These are phyloP conservation scores for Pelmatolapia mariae DNA, from an alignment of 2,113 vertebrate species.

Conservation along the genomic window DNA sequence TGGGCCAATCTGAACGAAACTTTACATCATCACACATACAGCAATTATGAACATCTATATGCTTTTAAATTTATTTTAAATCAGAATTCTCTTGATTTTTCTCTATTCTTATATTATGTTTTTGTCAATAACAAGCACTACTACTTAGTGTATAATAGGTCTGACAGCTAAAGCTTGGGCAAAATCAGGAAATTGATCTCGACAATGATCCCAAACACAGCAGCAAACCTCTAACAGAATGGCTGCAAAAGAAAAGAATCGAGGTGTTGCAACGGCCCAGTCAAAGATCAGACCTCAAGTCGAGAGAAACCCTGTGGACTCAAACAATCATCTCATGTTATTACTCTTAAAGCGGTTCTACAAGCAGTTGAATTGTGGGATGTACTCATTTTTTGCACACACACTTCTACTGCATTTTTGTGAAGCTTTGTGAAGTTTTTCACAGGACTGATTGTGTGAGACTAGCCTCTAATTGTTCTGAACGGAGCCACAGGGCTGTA, in stretches of 20 bases:
- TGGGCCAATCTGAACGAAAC: neutral
- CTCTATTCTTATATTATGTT: neutral
- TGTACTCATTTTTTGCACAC: neutral
- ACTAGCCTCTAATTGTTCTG: neutral
- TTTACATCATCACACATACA: neutral
- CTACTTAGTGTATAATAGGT: neutral
- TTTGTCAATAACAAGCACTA: neutral
- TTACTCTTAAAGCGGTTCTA: neutral
- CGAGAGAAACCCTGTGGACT: neutral
- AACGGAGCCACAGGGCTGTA: neutral
- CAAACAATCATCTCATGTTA: neutral
- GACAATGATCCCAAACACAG: neutral
- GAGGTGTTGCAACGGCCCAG: neutral
- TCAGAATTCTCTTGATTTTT: neutral
- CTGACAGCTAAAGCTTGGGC: neutral
- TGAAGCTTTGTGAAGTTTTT: neutral
- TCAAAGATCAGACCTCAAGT: neutral
- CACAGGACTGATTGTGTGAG: neutral
- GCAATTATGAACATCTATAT: neutral
- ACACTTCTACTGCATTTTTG: neutral
- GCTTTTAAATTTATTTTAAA: neutral
- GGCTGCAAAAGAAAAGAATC: neutral
- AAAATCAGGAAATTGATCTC: neutral
- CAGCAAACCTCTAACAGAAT: neutral
- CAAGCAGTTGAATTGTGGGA: neutral